Conservation (phyloP, 2,113 vertebrate species). For the Alligator mississippiensis region DNA sequence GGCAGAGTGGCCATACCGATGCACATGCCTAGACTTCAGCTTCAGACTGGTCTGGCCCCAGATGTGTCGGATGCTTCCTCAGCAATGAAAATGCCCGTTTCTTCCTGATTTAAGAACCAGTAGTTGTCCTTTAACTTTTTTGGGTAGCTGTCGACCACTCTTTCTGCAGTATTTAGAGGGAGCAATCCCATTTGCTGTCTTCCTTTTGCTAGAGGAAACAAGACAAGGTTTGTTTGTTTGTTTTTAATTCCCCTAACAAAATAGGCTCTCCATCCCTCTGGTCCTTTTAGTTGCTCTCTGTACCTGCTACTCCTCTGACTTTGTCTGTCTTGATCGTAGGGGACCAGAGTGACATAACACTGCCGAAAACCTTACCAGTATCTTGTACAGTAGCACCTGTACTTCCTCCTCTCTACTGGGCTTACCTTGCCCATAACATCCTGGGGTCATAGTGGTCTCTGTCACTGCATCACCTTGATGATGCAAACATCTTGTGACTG, state of each 20-base stretch:
- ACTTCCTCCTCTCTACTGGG: not conserved
- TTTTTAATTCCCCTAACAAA: conserved; percentile 35
- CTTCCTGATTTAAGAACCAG: conserved; percentile 28
- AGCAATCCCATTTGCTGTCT: conserved; percentile 39
- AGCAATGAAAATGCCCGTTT: not conserved
- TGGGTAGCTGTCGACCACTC: conserved; percentile 42
- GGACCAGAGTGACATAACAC: not conserved
- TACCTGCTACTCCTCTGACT: not conserved
- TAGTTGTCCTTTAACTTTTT: conserved; percentile 22
- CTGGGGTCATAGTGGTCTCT: not conserved
- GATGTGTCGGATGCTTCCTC: not conserved
- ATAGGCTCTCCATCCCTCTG: not conserved
- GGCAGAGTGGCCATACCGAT: accelerated
- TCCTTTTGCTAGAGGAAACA: conserved; percentile 27
- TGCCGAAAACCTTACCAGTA: not conserved
- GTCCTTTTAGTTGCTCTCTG: not conserved
- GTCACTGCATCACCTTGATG: no score
- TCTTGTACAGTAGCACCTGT: accelerated
- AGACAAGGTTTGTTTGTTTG: not conserved
- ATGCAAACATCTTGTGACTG: no score
- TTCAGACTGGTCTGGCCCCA: not conserved
- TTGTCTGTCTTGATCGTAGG: not conserved
- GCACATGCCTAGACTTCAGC: not conserved
- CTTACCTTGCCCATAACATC: not conserved
- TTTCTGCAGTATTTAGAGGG: conserved; percentile 59